These are phyloP conservation scores for Notodonta ziczac DNA, from an alignment of 2,888 invertebrate genomes.

Conservation along the genomic window DNA sequence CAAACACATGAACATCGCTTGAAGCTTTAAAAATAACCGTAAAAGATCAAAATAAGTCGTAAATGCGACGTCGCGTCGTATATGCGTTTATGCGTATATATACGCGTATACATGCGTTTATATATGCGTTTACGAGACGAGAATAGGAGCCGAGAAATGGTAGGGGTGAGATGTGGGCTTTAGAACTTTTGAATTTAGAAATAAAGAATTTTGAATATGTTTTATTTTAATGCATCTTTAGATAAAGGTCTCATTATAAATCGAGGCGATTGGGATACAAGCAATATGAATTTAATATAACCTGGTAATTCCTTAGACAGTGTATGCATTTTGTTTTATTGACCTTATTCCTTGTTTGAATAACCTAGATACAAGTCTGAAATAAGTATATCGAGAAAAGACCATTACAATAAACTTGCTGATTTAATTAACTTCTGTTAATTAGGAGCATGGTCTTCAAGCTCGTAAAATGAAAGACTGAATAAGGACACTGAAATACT, in stretches of 20 bases:
- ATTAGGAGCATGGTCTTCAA: conserved; percentile 11
- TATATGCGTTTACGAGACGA: conserved; percentile 38
- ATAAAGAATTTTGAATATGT: too few species aligned
- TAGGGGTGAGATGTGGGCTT: not conserved
- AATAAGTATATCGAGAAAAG: not conserved
- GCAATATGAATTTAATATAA: too few species aligned
- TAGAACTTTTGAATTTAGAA: too few species aligned
- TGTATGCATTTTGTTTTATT: too few species aligned
- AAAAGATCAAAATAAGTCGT: conserved; percentile 59
- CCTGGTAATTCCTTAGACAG: too few species aligned
- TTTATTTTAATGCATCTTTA: too few species aligned
- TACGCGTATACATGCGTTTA: conserved; percentile 35
- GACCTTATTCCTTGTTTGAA: too few species aligned
- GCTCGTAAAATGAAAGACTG: conserved; percentile 6
- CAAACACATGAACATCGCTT: conserved; percentile 17
- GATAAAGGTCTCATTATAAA: too few species aligned
- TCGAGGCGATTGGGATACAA: too few species aligned
- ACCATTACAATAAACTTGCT: not conserved
- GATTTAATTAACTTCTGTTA: too few species aligned
- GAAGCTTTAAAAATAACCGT: conserved; percentile 53
- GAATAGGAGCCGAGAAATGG: conserved; percentile 32
- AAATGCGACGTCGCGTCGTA: conserved; percentile 30
- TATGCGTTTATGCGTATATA: conserved; percentile 40
- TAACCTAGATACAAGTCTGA: too few species aligned
- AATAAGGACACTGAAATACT: conserved; percentile 8